Evolutionary conservation across 1,140 invertebrate genomes (phyloP).

Genomic region (Aradophagus sp.): DNA sequence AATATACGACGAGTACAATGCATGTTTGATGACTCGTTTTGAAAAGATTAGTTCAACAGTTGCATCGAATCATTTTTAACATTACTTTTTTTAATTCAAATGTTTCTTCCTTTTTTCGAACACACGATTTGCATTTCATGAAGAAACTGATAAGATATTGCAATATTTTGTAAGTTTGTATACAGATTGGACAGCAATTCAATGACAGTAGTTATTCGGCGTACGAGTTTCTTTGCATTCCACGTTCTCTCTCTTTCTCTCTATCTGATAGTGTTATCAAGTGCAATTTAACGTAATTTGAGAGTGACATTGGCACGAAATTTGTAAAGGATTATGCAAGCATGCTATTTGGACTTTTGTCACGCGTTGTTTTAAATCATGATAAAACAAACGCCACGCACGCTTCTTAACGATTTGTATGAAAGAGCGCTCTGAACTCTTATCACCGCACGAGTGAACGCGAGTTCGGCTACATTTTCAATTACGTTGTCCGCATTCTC

Average conservation of each 20-base stretch:
- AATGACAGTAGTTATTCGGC: constrained; percentile 45
- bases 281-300: constrained; percentile 51
- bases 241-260: constrained; percentile 57
- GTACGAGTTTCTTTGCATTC: constrained; percentile 50
- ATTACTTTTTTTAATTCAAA: no score
- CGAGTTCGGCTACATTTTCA: no score
- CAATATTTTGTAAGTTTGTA: constrained; percentile 44
- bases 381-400: constrained; percentile 44
- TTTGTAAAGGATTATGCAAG: constrained; percentile 56
- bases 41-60: not conserved
- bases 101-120: no score
- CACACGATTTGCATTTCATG: no score
- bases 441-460: constrained; percentile 44
- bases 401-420: constrained; percentile 48
- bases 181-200: constrained; percentile 39
- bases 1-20: constrained; percentile 13
- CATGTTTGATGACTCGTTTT: not conserved
- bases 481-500: constrained; percentile 27
- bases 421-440: constrained; percentile 45
- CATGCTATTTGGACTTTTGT: constrained; percentile 47
- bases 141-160: constrained; percentile 27
- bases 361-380: constrained; percentile 37
- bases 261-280: constrained; percentile 52
- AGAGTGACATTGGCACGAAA: constrained; percentile 61
- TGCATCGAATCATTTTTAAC: no score